phyloP scores from a whole-genome alignment of 2,797 vertebrate species.

The Mus caroli region DNA sequence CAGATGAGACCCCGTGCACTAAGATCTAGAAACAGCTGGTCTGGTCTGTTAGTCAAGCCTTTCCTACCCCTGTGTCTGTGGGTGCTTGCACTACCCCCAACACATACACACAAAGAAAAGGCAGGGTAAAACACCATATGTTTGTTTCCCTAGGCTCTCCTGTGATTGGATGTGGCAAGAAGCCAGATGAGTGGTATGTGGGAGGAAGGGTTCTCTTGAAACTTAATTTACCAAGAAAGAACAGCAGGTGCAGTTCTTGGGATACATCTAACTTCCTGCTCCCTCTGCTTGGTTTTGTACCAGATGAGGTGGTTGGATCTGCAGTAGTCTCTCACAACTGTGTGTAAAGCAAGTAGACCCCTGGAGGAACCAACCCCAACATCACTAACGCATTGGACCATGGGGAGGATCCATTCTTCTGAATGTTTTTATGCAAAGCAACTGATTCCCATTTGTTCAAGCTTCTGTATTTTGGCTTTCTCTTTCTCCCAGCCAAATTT shows the following conservation, averaged over 20 bases:
- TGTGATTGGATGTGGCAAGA: background rate
- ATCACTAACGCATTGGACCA: background rate
- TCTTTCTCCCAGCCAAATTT: constrained; percentile 45
- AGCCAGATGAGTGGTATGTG: background rate
- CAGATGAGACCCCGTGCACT: background rate
- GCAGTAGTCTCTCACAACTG: background rate
- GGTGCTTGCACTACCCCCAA: background rate
- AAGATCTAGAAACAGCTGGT: no score
- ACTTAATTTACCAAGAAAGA: background rate
- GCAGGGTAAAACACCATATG: background rate
- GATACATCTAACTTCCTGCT: background rate
- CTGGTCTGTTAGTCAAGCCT: background rate
- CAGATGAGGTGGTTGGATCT: background rate
- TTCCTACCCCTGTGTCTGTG: no score
- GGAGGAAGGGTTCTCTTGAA: background rate
- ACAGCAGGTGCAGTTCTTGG: background rate
- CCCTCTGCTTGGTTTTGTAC: background rate
- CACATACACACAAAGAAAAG: background rate
- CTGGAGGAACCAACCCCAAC: background rate
- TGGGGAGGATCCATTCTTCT: background rate
- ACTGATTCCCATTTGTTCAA: background rate
- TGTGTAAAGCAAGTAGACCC: background rate
- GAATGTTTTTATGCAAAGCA: background rate
- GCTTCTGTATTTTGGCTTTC: background rate
- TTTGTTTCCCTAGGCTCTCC: background rate